Conservation (phyloP, 1,140 invertebrate genomes). For the Danaus melanippus region DNA sequence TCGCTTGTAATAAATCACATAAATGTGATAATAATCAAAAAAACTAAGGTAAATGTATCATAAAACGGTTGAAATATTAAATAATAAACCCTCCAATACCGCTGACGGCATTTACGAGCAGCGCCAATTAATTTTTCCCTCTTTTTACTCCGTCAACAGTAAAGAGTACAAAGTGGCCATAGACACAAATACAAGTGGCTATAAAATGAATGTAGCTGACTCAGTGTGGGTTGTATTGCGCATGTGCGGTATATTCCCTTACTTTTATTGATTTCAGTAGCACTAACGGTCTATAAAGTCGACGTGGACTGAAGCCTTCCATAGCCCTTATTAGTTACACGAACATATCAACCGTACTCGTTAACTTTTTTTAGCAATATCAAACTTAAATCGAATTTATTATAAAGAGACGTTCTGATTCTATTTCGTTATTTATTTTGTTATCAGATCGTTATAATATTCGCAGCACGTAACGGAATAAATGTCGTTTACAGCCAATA, state of each 20-base stretch:
- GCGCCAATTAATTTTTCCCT: constrained; percentile 52
- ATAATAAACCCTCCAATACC: constrained; percentile 28
- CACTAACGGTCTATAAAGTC: constrained; percentile 72
- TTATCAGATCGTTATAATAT: constrained; percentile 9
- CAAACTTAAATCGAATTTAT: no score
- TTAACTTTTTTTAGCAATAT: constrained; percentile 58
- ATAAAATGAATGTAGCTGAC: constrained; percentile 70
- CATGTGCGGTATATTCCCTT: constrained; percentile 73
- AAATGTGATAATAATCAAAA: no score
- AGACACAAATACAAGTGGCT: constrained; percentile 71
- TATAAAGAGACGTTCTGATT: no score
- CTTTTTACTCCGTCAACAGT: constrained; percentile 58
- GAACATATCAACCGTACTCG: constrained; percentile 44
- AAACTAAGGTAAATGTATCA: no score
- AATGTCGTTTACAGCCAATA: constrained; percentile 57
- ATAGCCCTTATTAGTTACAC: constrained; percentile 67
- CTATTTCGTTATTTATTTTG: constrained; percentile 1
- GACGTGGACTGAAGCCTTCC: constrained; percentile 58
- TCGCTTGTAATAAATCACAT: no score
- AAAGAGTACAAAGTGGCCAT: constrained; percentile 68
- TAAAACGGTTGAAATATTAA: constrained; percentile 16
- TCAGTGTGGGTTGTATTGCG: constrained; percentile 61
- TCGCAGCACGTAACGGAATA: constrained; percentile 32
- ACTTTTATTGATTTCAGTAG: constrained; percentile 79
- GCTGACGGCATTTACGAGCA: constrained; percentile 34